phyloP scores from a whole-genome alignment of 2,888 invertebrate genomes.

The Panopea generosa region DNA sequence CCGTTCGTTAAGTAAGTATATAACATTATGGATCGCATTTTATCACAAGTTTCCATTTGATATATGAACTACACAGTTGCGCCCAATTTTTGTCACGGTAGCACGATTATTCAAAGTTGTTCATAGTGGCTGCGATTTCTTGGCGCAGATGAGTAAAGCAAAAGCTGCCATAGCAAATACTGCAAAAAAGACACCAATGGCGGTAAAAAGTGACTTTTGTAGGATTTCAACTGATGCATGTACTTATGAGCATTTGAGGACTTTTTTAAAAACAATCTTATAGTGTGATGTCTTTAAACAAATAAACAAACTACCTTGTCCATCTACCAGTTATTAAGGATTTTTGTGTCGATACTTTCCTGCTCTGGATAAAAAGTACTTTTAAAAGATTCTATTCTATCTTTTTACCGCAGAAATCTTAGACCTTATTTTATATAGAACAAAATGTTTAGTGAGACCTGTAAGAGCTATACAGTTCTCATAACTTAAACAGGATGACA shows the following conservation, averaged over 20 bases:
- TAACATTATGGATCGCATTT: background rate
- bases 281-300: constrained; percentile 1
- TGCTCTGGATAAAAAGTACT: constrained; percentile 1
- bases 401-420: constrained; percentile 1
- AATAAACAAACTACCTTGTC: constrained; percentile 1
- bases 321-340: constrained; percentile 1
- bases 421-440: too few species aligned
- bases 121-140: too few species aligned
- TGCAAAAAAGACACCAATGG: too few species aligned
- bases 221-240: too few species aligned
- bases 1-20: constrained; percentile 3
- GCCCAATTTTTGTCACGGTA: too few species aligned
- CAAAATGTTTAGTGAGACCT: constrained; percentile 1
- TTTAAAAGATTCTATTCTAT: constrained; percentile 2
- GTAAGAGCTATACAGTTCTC: background rate
- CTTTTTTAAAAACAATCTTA: too few species aligned
- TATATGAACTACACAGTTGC: constrained; percentile 3
- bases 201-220: constrained; percentile 1
- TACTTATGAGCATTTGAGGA: too few species aligned
- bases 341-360: background rate
- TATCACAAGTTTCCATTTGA: constrained; percentile 1
- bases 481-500: constrained; percentile 3
- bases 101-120: too few species aligned
- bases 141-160: too few species aligned
- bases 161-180: too few species aligned